Base-by-base conservation (phyloP, 2,888 invertebrate genomes). In the Athetis lepigone region DNA sequence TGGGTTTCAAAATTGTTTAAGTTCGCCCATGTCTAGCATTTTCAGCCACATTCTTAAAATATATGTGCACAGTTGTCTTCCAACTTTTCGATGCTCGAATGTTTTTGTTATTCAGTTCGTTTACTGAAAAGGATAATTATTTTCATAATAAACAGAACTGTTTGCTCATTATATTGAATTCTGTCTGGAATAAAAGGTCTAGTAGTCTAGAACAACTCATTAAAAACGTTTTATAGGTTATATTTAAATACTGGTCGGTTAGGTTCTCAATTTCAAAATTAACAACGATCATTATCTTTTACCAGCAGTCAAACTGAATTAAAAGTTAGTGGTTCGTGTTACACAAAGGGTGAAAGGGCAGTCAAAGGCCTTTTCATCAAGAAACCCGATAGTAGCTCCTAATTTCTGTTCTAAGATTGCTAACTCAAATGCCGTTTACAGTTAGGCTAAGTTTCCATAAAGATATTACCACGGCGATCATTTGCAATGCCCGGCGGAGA, bases 11-110 rank as follows among this genome's bases (percentile, higher is more conserved):
- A 50, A 75, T 75, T 61, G 70, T 62, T 70, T 62, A 51, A 61
- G 18, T 70, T 75, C 13, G 40, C 46, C 43, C 39, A 70, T 47
- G 70, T 47, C 55, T 74, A 74, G 40, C 36, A 33, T 70, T 69
- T 57, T 50, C 50, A 69, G 70, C 21, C 70, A 75, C 75, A 60
- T 75, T 54, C 40, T 47, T 59, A 50, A 75, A 70, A 68, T 60
- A 74, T 58, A 75, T 59, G 27, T 58, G 42, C 33, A 33, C 19
- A n/a, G 19, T 37, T 69, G 49, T 60, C 40, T 37, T 8, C 9
- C 36, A 70, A 75, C 19, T 75, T 70, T 67, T 8, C 4, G 7
- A 19, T 8, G 40, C 18, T 37, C 9, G 37, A 23, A 46, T 47
- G 8, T 37, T 55, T 67, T 43, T 51, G 29, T 66, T 67, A 18